Conservation (phyloP, 2,888 invertebrate genomes). For the Drosophila fungiperda region DNA sequence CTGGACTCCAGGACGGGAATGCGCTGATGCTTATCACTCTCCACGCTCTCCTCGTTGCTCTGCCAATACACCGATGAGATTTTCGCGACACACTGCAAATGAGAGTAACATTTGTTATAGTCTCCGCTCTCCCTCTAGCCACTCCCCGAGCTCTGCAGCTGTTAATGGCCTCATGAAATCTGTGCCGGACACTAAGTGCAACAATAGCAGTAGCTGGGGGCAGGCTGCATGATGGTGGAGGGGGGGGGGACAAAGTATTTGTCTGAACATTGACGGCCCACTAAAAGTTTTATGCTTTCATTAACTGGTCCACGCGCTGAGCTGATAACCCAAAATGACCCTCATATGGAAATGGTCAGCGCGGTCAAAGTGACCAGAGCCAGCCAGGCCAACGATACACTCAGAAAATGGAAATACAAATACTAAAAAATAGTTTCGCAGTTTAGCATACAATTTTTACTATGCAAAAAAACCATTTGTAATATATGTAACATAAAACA, state of each 20-base stretch:
- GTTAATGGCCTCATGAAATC: constrained; percentile 55
- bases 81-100: constrained; percentile 91
- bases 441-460: neutral
- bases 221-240: neutral
- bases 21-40: constrained; percentile 90
- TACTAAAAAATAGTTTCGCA: neutral
- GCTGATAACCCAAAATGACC: constrained; percentile 67
- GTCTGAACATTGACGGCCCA: constrained; percentile 53
- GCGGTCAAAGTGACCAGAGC: constrained; percentile 1
- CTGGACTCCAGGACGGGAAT: constrained; percentile 92
- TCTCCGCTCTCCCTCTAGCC: neutral
- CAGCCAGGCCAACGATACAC: neutral
- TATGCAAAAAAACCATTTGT: neutral
- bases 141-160: neutral
- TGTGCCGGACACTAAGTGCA: constrained; percentile 28
- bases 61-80: constrained; percentile 94
- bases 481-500: too few species aligned
- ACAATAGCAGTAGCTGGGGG: neutral
- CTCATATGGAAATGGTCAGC: constrained; percentile 45
- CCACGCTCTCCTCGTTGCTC: constrained; percentile 94
- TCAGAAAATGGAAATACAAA: neutral
- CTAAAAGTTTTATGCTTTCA: constrained; percentile 79
- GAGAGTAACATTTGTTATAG: constrained; percentile 34
- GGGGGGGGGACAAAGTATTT: constrained; percentile 10
- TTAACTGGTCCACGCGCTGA: constrained; percentile 59